These are phyloP conservation scores for Proctacanthus coquilletti DNA, from an alignment of 1,140 invertebrate species.

Conservation along the genomic window DNA sequence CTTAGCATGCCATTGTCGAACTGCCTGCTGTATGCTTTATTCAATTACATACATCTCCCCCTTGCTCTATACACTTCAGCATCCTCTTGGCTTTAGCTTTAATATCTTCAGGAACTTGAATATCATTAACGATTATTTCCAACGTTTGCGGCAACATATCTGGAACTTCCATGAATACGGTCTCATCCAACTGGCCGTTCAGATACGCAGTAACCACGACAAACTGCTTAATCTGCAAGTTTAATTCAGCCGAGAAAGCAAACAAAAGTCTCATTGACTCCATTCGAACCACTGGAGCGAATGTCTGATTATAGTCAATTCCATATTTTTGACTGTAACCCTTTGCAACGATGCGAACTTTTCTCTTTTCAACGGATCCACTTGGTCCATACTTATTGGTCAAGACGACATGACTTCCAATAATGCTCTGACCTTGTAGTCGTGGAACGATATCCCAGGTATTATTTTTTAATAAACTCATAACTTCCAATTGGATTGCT, in stretches of 20 bases:
- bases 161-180: slow-evolving; percentile 17
- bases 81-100: neutral
- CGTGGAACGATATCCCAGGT: slow-evolving; percentile 19
- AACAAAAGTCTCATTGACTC: slow-evolving; percentile 20
- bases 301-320: slow-evolving; percentile 27
- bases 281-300: slow-evolving; percentile 21
- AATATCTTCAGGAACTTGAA: no score
- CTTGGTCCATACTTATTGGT: slow-evolving; percentile 12
- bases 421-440: slow-evolving; percentile 12
- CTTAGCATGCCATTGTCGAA: neutral
- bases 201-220: slow-evolving; percentile 29
- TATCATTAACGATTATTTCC: no score
- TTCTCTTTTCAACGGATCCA: slow-evolving; percentile 15
- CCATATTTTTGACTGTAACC: slow-evolving; percentile 25
- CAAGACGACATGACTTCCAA: slow-evolving; percentile 19
- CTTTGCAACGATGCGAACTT: slow-evolving; percentile 28
- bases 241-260: slow-evolving; percentile 11
- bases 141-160: neutral
- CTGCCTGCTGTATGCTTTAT: neutral
- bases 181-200: slow-evolving; percentile 19
- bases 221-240: slow-evolving; percentile 13
- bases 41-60: no score
- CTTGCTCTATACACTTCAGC: neutral
- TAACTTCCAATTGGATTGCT: slow-evolving; percentile 19
- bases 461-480: slow-evolving; percentile 14